Evolutionary conservation across 2,888 invertebrate genomes (phyloP).

Genomic region (Platycheirus albimanus): DNA sequence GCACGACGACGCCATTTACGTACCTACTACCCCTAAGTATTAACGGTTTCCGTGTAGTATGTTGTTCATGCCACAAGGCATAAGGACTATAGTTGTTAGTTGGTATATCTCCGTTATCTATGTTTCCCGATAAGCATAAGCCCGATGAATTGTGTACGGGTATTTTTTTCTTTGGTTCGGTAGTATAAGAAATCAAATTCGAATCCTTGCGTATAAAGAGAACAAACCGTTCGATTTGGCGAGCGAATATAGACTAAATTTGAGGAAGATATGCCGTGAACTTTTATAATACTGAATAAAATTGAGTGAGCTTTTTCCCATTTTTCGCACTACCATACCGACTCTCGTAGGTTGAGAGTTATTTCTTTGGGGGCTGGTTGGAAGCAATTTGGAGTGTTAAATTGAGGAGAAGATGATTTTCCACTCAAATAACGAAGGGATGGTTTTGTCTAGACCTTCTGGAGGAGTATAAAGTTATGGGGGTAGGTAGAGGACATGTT

Average conservation of each 20-base stretch:
- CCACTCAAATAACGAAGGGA: slow-evolving; percentile 5
- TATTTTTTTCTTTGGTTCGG: slow-evolving; percentile 6
- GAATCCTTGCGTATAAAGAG: slow-evolving; percentile 20
- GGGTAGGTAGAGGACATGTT: not conserved
- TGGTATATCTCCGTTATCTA: slow-evolving; percentile 23
- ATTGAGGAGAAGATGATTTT: not conserved
- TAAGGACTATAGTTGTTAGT: no score
- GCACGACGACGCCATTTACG: slow-evolving; percentile 7
- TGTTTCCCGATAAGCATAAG: slow-evolving; percentile 18
- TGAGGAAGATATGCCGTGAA: slow-evolving; percentile 42
- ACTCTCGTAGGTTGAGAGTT: no score
- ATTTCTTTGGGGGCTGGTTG: slow-evolving; percentile 2
- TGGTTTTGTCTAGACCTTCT: slow-evolving; percentile 55
- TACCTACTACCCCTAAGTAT: slow-evolving; percentile 13
- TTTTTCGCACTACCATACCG: slow-evolving; percentile 39
- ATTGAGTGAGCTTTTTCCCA: slow-evolving; percentile 60
- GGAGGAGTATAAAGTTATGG: not conserved
- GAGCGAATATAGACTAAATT: slow-evolving; percentile 62
- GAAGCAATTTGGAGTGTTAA: slow-evolving; percentile 53
- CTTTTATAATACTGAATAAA: slow-evolving; percentile 65
- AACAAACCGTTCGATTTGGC: slow-evolving; percentile 49
- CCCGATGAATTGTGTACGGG: slow-evolving; percentile 34
- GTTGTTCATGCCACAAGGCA: no score
- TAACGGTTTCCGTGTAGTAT: slow-evolving; percentile 36
- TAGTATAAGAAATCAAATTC: slow-evolving; percentile 1